Evolutionary conservation across 2,888 invertebrate species (phyloP).

Genomic region (Torymus tubicola): DNA sequence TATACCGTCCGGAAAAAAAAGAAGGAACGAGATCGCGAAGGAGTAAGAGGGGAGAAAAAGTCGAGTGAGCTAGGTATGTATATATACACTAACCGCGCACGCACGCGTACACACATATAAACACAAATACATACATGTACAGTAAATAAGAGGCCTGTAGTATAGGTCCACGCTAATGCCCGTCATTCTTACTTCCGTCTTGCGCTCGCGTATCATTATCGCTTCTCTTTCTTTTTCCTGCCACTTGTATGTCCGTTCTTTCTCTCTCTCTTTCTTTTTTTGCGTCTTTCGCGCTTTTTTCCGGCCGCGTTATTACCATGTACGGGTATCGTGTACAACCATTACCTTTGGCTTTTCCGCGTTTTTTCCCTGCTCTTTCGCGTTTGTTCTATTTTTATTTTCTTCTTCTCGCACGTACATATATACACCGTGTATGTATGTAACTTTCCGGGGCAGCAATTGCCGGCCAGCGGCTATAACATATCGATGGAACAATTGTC

Average conservation of each 20-base stretch:
- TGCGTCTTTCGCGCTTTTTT: not conserved
- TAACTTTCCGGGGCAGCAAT: too few relatives aligned
- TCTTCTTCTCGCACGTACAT: not conserved
- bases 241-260: too few relatives aligned
- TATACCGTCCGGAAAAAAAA: slow-evolving; percentile 32
- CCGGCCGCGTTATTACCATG: slow-evolving; percentile 7
- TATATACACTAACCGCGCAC: not conserved
- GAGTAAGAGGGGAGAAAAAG: not conserved
- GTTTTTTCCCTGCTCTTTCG: too few relatives aligned
- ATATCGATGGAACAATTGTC: too few relatives aligned
- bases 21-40: not conserved
- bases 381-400: not conserved
- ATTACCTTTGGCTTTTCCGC: not conserved
- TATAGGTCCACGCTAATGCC: slow-evolving; percentile 31
- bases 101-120: not conserved
- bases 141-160: slow-evolving; percentile 45
- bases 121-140: not conserved
- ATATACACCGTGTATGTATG: too few relatives aligned
- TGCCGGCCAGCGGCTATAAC: too few relatives aligned
- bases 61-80: slow-evolving; percentile 1
- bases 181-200: slow-evolving; percentile 56
- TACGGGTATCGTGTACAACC: not conserved
- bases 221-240: slow-evolving; percentile 37
- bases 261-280: slow-evolving; percentile 15
- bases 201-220: slow-evolving; percentile 55